Evolutionary conservation across 2,797 vertebrate genomes (phyloP).

Genomic region (Sus cebifrons): DNA sequence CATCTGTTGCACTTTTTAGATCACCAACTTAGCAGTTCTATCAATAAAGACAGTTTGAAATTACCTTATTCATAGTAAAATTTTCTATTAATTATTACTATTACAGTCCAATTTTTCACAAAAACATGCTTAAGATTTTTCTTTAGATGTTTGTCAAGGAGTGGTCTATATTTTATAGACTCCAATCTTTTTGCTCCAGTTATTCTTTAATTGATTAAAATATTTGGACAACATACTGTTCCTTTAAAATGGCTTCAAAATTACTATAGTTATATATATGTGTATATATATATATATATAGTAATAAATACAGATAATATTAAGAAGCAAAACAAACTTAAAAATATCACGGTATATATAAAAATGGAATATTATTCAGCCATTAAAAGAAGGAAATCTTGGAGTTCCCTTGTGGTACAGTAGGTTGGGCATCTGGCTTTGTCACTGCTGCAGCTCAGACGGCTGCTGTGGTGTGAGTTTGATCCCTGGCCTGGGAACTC

Average conservation of each 20-base stretch:
- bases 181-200: background rate
- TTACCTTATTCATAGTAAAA: background rate
- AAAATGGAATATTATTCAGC: too few relatives aligned
- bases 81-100: background rate
- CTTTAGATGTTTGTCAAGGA: background rate
- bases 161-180: background rate
- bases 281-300: too few relatives aligned
- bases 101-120: background rate
- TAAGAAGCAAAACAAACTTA: background rate
- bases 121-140: background rate
- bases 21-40: background rate
- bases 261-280: background rate
- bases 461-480: too few relatives aligned
- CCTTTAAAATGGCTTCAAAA: constrained; percentile 8
- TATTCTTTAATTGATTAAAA: background rate
- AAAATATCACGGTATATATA: background rate
- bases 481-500: too few relatives aligned
- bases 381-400: background rate
- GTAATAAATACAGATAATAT: constrained; percentile 18
- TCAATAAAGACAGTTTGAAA: background rate
- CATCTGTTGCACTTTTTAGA: background rate
- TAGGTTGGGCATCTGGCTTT: too few relatives aligned
- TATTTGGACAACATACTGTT: background rate
- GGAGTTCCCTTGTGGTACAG: too few relatives aligned
- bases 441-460: too few relatives aligned